phyloP scores from a whole-genome alignment of 2,797 vertebrate species.

The Karalla daura region DNA sequence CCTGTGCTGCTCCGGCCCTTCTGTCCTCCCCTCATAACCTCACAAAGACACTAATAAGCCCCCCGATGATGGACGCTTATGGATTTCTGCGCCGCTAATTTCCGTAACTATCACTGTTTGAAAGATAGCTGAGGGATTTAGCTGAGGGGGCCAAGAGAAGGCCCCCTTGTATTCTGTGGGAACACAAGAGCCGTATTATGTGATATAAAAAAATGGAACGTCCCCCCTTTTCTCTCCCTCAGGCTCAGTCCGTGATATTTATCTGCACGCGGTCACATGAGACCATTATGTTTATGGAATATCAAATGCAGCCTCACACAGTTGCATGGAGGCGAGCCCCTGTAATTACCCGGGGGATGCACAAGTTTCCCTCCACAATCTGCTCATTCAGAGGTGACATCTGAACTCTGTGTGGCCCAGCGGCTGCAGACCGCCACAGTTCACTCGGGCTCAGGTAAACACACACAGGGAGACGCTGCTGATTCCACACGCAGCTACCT shows the following conservation, averaged over 20 bases:
- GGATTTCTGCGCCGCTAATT: conserved; percentile 98
- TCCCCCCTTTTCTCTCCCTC: conserved; percentile 76
- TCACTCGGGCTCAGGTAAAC: conserved; percentile 38
- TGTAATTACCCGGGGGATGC: conserved; percentile 70
- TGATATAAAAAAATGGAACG: conserved; percentile 81
- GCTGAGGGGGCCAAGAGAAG: conserved; percentile 83
- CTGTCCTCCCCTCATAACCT: conserved; percentile 84
- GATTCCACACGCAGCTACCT: conserved; percentile 19
- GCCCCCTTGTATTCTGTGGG: conserved; percentile 84
- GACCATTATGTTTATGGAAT: conserved; percentile 82
- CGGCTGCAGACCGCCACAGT: conserved; percentile 30
- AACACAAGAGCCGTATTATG: conserved; percentile 96
- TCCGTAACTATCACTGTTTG: conserved; percentile 98
- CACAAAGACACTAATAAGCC: conserved; percentile 94
- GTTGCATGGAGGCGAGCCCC: conserved; percentile 59
- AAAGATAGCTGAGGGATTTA: conserved; percentile 95
- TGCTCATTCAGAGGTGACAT: conserved; percentile 67
- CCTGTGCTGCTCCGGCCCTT: conserved; percentile 73
- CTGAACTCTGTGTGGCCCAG: conserved; percentile 64
- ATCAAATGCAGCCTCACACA: conserved; percentile 71
- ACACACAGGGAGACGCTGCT: background rate
- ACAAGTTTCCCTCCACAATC: conserved; percentile 66
- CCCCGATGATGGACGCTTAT: conserved; percentile 92
- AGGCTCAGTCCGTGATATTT: conserved; percentile 79
- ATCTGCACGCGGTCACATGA: conserved; percentile 80